Evolutionary conservation across 1,140 invertebrate genomes (phyloP).

Genomic region (Lamellibrachia luymesi): DNA sequence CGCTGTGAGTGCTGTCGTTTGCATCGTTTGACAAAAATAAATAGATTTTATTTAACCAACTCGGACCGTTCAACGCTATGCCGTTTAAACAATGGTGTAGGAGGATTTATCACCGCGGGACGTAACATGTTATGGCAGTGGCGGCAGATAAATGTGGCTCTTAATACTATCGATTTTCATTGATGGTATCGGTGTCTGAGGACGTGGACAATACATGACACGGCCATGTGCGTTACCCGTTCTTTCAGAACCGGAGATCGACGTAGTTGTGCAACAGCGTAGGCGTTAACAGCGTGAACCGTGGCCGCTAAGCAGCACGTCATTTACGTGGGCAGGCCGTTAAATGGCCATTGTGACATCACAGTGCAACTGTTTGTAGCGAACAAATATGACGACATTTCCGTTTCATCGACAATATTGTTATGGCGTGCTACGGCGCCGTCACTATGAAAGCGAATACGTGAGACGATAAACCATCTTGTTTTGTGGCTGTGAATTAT

Average conservation of each 20-base stretch:
- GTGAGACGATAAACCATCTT: neutral
- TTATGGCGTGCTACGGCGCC: neutral
- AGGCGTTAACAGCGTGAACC: too few relatives aligned
- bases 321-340: too few relatives aligned
- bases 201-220: neutral
- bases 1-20: too few relatives aligned
- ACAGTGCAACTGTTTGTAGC: too few relatives aligned
- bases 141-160: neutral
- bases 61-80: too few relatives aligned
- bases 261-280: neutral
- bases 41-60: too few relatives aligned
- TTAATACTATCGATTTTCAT: neutral
- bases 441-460: neutral
- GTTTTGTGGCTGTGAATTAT: neutral
- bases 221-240: neutral
- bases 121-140: neutral
- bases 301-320: too few relatives aligned
- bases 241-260: neutral
- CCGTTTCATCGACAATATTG: neutral
- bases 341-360: too few relatives aligned
- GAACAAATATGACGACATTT: too few relatives aligned
- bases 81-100: too few relatives aligned
- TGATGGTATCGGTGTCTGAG: neutral
- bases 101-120: too few relatives aligned
- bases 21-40: too few relatives aligned